Evolutionary conservation across 2,888 invertebrate species (phyloP), one percentile per base, ranked within the genome.

Genomic region (Thelaira solivaga): DNA sequence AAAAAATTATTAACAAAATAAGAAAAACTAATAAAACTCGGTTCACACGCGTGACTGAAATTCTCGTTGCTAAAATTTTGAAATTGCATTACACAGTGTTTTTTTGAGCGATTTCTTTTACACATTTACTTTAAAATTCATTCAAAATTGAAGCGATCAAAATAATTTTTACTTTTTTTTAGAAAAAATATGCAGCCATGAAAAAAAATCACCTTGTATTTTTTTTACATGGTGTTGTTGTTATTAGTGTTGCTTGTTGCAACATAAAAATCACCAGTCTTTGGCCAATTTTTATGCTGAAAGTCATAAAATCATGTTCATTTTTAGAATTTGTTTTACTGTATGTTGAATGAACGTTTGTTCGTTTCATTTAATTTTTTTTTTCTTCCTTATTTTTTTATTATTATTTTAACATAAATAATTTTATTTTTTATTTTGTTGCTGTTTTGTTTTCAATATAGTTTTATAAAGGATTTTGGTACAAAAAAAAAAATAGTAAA

Each of bases 221-320:
- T 8, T 55, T 22, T 13, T 55, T 22, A 41, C n/a, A 26, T 41
- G 10, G 1, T 29, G 8, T 26, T 49, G 10, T 13, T 55, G 13
- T 24, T 49, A 29, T 47, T 39, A 6, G 13, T 13, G 7, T 4
- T 39, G n/a, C 6, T 61, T 11, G 49, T 49, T 43, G 68, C 22
- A 34, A 13, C 5, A 39, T 5, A 43, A 20, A 61, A 31, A 20
- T 3, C 29, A 41, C 13, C n/a, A 55, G 47, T 47, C 61, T 61
- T 62, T 74, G 39, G 65, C 65, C 65, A 71, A 74, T 49, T 78
- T 72, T 78, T 61, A 74, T 78, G 74, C 39, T 47, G 18, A 49
- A 61, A 74, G 41, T 78, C 74, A 53, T 78, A 78, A 78, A 78
- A 74, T 41, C 26, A 55, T 74, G 39, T 47, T 24, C 69, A 59